Percentiles rank a stretch among this genome's conserved stretches.
Conservation (phyloP, 1,140 invertebrate genomes). For the Drosophila biarmipes region DNA sequence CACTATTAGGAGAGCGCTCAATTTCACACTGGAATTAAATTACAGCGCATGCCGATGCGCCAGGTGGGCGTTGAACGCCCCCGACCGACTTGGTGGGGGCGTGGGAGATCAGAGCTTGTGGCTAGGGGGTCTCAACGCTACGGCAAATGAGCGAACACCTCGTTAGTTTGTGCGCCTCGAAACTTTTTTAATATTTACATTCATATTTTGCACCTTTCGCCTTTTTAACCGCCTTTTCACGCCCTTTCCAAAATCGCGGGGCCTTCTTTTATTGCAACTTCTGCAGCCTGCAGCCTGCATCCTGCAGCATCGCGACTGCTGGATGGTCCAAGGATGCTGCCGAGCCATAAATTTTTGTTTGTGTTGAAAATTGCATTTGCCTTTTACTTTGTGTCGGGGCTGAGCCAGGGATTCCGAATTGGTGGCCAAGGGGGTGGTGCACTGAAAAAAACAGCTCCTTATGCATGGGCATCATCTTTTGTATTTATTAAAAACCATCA, state of each 20-base stretch:
- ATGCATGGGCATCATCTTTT: no score
- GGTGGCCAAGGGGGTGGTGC: neutral
- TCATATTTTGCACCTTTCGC: slow-evolving; percentile 80
- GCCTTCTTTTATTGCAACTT: slow-evolving; percentile 56
- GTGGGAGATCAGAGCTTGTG: slow-evolving; percentile 25
- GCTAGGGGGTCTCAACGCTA: neutral
- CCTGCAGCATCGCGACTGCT: slow-evolving; percentile 16
- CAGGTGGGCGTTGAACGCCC: neutral
- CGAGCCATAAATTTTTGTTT: slow-evolving; percentile 77
- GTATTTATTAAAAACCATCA: no score
- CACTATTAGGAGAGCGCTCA: slow-evolving; percentile 79
- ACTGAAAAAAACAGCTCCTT: slow-evolving; percentile 9
- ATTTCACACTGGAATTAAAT: slow-evolving; percentile 80
- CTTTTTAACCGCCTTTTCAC: slow-evolving; percentile 42
- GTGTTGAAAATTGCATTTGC: slow-evolving; percentile 81
- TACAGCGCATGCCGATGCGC: slow-evolving; percentile 64
- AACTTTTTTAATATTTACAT: slow-evolving; percentile 83
- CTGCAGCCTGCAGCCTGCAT: slow-evolving; percentile 27
- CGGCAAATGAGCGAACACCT: slow-evolving; percentile 76
- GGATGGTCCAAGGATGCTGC: slow-evolving; percentile 46
- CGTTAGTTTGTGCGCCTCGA: slow-evolving; percentile 77
- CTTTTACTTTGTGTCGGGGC: slow-evolving; percentile 69
- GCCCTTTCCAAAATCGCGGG: slow-evolving; percentile 6
- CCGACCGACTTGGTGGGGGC: no score
- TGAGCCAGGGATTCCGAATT: slow-evolving; percentile 37